Conservation (phyloP, 2,797 vertebrate species). For the Threskiornis aethiopicus region DNA sequence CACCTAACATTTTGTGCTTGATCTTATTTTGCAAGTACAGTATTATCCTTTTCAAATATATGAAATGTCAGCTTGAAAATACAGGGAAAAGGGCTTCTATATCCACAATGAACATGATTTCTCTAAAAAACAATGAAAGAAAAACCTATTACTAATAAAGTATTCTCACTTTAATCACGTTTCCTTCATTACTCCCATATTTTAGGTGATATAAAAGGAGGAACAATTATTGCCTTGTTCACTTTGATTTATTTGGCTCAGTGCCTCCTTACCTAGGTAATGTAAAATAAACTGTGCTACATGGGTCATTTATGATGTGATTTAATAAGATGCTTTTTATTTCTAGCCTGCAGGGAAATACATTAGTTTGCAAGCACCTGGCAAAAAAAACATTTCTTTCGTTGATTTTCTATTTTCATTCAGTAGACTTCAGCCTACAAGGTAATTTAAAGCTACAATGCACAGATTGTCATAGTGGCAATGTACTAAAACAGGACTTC, state of each 20-base stretch:
- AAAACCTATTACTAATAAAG: conserved; percentile 16
- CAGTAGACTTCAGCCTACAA: background rate
- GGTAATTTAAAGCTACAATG: conserved; percentile 45
- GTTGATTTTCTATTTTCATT: conserved; percentile 9
- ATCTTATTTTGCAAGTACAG: background rate
- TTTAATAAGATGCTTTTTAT: conserved; percentile 71
- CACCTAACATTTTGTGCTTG: background rate
- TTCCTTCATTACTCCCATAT: conserved; percentile 63
- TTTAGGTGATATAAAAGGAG: conserved; percentile 55
- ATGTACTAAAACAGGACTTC: background rate
- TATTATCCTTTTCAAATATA: conserved; percentile 20
- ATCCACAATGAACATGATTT: background rate
- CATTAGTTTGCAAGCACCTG: conserved; percentile 43
- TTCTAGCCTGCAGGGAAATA: conserved; percentile 34
- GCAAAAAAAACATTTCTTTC: background rate
- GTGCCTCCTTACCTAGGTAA: conserved; percentile 56
- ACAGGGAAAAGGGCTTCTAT: background rate
- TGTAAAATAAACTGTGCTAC: conserved; percentile 69
- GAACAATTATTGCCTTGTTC: conserved; percentile 71
- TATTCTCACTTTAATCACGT: conserved; percentile 33
- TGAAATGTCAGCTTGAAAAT: conserved; percentile 38
- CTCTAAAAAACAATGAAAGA: background rate
- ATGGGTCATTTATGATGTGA: conserved; percentile 72
- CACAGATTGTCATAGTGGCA: background rate
- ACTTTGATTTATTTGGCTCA: conserved; percentile 70